Conservation (phyloP, 2,797 vertebrate genomes). For the Syncerus caffer region DNA sequence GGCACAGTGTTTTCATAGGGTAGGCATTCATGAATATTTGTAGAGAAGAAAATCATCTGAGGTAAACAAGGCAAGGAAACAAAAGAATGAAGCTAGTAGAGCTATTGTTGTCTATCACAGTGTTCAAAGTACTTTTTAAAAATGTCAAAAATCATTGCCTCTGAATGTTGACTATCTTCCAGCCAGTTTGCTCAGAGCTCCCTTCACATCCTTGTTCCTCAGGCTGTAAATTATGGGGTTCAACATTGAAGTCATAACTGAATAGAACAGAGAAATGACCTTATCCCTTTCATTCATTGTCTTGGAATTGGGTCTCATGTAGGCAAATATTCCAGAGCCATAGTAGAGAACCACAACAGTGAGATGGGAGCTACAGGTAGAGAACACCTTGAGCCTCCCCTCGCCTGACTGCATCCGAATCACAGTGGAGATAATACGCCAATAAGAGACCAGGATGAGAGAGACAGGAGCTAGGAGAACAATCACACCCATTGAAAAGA, state of each 20-base stretch:
- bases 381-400: conserved; percentile 52
- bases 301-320: conserved; percentile 57
- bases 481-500: conserved; percentile 46
- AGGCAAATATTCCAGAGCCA: conserved; percentile 58
- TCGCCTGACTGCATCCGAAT: conserved; percentile 16
- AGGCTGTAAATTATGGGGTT: conserved; percentile 63
- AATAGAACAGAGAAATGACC: conserved; percentile 59
- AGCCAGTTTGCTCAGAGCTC: conserved; percentile 15
- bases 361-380: conserved; percentile 59
- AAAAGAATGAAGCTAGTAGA: neutral
- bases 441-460: conserved; percentile 58
- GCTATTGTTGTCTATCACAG: neutral
- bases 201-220: conserved; percentile 52
- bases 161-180: neutral
- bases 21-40: neutral
- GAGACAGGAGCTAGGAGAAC: conserved; percentile 40
- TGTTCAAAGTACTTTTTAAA: neutral
- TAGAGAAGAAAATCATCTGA: neutral
- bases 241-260: conserved; percentile 53
- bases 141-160: neutral
- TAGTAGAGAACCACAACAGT: conserved; percentile 52
- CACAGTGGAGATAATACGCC: conserved; percentile 52
- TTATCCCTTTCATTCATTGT: conserved; percentile 52
- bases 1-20: neutral
- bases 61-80: neutral